Evolutionary conservation across 2,797 vertebrate genomes (phyloP).

Genomic region (Poecilia picta): DNA sequence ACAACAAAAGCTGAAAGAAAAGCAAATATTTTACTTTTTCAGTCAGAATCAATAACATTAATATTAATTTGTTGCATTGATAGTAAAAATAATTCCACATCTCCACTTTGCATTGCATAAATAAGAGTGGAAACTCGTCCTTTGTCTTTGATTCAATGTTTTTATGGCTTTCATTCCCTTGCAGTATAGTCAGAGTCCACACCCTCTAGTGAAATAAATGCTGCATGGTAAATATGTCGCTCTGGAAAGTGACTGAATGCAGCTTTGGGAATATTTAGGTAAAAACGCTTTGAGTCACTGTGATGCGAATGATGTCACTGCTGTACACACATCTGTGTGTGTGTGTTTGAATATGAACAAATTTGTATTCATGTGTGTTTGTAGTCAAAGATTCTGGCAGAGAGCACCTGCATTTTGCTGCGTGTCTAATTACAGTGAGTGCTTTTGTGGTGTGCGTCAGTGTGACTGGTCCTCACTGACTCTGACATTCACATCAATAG

Average conservation of each 20-base stretch:
- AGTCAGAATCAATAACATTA: background rate
- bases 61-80: background rate
- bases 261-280: slow-evolving; percentile 36
- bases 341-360: background rate
- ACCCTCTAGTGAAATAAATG: background rate
- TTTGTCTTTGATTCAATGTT: background rate
- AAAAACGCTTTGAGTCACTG: slow-evolving; percentile 39
- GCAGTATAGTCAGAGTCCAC: background rate
- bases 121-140: background rate
- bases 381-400: slow-evolving; percentile 3
- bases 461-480: slow-evolving; percentile 70
- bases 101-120: background rate
- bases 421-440: slow-evolving; percentile 81
- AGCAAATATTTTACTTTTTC: background rate
- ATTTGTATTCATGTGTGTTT: slow-evolving; percentile 15
- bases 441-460: slow-evolving; percentile 71
- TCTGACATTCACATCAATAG: slow-evolving; percentile 82
- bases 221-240: background rate
- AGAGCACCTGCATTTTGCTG: slow-evolving; percentile 34
- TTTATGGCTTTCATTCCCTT: background rate
- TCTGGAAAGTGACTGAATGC: slow-evolving; percentile 22
- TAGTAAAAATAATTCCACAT: background rate
- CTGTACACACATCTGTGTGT: slow-evolving; percentile 9
- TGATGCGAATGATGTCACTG: slow-evolving; percentile 40
- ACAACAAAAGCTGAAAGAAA: background rate